Evolutionary conservation across 1,140 invertebrate species (phyloP).

Genomic region (Drosophila setifemur): DNA sequence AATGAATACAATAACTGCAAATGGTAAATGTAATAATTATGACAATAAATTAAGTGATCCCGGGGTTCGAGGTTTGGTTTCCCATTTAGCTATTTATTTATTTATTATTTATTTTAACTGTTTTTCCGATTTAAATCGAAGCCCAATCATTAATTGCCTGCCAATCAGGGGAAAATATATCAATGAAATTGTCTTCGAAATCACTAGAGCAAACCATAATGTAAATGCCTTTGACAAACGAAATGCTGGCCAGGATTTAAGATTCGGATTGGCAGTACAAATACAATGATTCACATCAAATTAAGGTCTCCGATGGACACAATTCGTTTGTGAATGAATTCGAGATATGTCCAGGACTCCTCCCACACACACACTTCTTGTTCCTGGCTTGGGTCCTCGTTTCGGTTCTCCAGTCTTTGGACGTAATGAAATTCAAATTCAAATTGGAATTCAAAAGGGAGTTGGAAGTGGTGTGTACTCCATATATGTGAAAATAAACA

Average conservation of each 20-base stretch:
- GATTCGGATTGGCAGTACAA: background rate
- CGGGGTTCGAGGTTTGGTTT: background rate
- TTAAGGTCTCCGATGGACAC: background rate
- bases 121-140: constrained; percentile 12
- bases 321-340: background rate
- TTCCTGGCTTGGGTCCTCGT: background rate
- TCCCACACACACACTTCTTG: too few relatives aligned
- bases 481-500: constrained; percentile 29
- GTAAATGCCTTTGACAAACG: background rate
- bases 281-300: background rate
- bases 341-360: background rate
- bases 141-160: constrained; percentile 27
- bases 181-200: constrained; percentile 18
- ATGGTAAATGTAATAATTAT: constrained; percentile 50
- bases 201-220: background rate
- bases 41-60: constrained; percentile 46
- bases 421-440: constrained; percentile 17
- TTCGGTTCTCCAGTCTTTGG: background rate
- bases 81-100: constrained; percentile 7
- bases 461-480: constrained; percentile 3
- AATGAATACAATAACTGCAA: constrained; percentile 46
- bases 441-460: constrained; percentile 11
- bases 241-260: background rate
- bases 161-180: background rate
- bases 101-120: constrained; percentile 11